phyloP scores from a whole-genome alignment of 2,113 vertebrate species.

The Pionites leucogaster region DNA sequence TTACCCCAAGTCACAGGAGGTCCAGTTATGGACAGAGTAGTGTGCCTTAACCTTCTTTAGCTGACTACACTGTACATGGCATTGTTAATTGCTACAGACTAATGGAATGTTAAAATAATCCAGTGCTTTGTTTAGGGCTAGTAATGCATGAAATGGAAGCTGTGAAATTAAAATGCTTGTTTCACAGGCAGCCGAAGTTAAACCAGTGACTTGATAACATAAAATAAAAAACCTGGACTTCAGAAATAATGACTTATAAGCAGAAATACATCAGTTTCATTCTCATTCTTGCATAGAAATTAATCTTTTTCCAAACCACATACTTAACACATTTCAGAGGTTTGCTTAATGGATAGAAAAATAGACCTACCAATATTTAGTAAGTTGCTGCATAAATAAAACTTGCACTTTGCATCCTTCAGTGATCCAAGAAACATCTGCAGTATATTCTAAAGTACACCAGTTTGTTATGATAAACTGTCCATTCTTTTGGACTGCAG shows the following conservation, averaged over 20 bases:
- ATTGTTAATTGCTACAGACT: slow-evolving; percentile 79
- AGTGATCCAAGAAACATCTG: slow-evolving; percentile 61
- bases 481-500: slow-evolving; percentile 42
- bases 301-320: not conserved
- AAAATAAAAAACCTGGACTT: not conserved
- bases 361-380: slow-evolving; percentile 36
- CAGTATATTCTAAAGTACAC: slow-evolving; percentile 46
- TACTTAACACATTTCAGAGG: not conserved
- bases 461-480: slow-evolving; percentile 41
- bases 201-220: slow-evolving; percentile 41
- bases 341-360: not conserved
- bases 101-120: slow-evolving; percentile 79
- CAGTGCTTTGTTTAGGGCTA: slow-evolving; percentile 72
- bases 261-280: not conserved
- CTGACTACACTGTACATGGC: slow-evolving; percentile 64
- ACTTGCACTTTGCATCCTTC: slow-evolving; percentile 54
- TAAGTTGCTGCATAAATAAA: slow-evolving; percentile 43
- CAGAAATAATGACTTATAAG: not conserved
- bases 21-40: not conserved
- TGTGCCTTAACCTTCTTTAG: slow-evolving; percentile 36
- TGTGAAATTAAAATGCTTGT: slow-evolving; percentile 76
- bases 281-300: not conserved
- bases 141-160: slow-evolving; percentile 78
- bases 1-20: not conserved
- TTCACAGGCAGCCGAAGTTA: slow-evolving; percentile 66